phyloP scores from a whole-genome alignment of 1,140 invertebrate species.

The Drosophila arawakana region DNA sequence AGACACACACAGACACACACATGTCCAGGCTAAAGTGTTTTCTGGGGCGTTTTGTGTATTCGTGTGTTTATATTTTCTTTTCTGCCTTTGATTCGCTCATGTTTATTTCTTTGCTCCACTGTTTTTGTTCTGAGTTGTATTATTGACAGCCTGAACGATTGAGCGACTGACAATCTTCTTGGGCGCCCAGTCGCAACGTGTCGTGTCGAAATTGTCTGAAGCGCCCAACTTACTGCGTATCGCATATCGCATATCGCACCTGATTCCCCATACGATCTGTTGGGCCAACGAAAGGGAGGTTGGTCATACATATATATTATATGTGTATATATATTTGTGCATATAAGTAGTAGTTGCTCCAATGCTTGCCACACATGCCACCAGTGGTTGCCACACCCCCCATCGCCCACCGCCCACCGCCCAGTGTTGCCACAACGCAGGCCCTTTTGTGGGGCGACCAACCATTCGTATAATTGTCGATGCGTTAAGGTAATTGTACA shows the following conservation, averaged over 20 bases:
- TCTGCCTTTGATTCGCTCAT: conserved; percentile 6
- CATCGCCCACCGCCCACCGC: background rate
- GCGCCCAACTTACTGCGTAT: conserved; percentile 65
- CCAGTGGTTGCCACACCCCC: conserved; percentile 2
- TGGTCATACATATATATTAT: too few relatives aligned
- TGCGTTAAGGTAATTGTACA: conserved; percentile 84
- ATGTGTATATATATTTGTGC: too few relatives aligned
- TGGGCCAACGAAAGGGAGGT: too few relatives aligned
- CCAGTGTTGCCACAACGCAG: background rate
- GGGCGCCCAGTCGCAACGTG: conserved; percentile 76
- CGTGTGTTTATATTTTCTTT: conserved; percentile 9
- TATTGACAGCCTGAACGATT: conserved; percentile 19
- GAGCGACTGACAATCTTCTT: conserved; percentile 64
- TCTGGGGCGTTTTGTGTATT: conserved; percentile 47
- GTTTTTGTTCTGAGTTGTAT: background rate
- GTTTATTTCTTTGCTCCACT: conserved; percentile 13
- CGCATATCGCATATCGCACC: conserved; percentile 84
- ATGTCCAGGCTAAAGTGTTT: conserved; percentile 50
- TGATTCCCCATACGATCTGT: conserved; percentile 37
- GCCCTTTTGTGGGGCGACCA: conserved; percentile 57
- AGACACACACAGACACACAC: background rate
- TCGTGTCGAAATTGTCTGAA: conserved; percentile 76
- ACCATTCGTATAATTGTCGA: conserved; percentile 84
- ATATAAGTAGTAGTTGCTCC: conserved; percentile 1
- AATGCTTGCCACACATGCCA: background rate